Evolutionary conservation across 2,797 vertebrate species (phyloP).

Genomic region (Schizothorax lantsangensis): DNA sequence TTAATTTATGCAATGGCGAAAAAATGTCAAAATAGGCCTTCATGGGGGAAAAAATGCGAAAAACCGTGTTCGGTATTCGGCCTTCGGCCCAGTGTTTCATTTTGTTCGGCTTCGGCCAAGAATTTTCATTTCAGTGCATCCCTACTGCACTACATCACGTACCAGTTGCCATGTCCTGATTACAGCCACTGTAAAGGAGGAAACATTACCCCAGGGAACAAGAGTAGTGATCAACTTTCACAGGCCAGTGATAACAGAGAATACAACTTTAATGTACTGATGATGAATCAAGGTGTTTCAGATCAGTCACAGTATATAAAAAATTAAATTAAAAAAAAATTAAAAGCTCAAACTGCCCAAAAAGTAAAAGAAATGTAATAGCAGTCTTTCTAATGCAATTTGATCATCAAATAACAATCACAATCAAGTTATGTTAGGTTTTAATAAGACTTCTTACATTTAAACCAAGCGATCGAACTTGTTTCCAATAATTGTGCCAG

Average conservation of each 20-base stretch:
- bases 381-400: not conserved
- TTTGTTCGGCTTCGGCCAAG: too few species aligned
- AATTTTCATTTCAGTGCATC: too few species aligned
- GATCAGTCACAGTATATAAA: not conserved
- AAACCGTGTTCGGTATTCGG: too few species aligned
- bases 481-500: too few species aligned
- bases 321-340: not conserved
- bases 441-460: not conserved
- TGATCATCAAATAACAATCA: not conserved
- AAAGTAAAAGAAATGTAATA: not conserved
- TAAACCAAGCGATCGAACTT: not conserved
- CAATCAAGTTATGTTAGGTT: too few species aligned
- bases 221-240: conserved; percentile 64
- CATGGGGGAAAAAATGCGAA: too few species aligned
- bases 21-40: too few species aligned
- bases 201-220: conserved; percentile 51
- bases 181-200: conserved; percentile 36
- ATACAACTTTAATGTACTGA: conserved; percentile 69
- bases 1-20: too few species aligned
- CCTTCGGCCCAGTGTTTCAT: too few species aligned
- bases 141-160: conserved; percentile 15
- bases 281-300: conserved; percentile 57
- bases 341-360: not conserved
- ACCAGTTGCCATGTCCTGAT: conserved; percentile 20
- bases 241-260: conserved; percentile 18